Base-by-base conservation (phyloP, 2,888 invertebrate genomes). In the Automeris io region DNA sequence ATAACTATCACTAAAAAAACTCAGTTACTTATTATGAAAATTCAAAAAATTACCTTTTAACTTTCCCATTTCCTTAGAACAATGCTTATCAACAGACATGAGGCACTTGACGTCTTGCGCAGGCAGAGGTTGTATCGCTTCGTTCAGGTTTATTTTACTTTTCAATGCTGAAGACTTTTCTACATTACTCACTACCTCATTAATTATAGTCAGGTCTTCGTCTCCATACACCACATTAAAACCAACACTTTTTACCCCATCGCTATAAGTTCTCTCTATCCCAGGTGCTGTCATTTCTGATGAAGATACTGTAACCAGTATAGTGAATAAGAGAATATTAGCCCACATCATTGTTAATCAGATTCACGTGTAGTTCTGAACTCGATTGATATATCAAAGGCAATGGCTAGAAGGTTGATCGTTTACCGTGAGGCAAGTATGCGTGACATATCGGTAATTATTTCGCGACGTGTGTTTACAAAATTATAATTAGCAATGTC, bases 11-110 rank as follows among this genome's bases (percentile, higher is more conserved):
- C n/a, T n/a, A n/a, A n/a, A n/a, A n/a, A n/a, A n/a, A n/a, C n/a
- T n/a, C n/a, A n/a, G n/a, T n/a, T n/a, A n/a, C n/a, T n/a, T n/a
- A n/a, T n/a, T n/a, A n/a, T 39, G 21, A 39, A 19, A 13, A 35
- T 18, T 12, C 31, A 22, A 41, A 33, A 5, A 32, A 67, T 74
- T 54, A 86, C 86, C 68, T 70, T 86, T 86, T 25, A 75, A 66
- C 45, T 61, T 51, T 9, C 61, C 55, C 85, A 85, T 85, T 24
- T 72, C 54, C 42, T 61, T 69, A 0, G 76, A 68, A 45, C 86
- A 86, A 42, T 82, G 71, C 23, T 60, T 59, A 37, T 85, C 77
- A 2, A 71, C 73, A 0, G 85, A 85, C 78, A 83, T 81, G 51
- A 86, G 51, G 32, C 86, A 86, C 53, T 85, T 86, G 3, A 86